Evolutionary conservation across 2,113 vertebrate genomes (phyloP), one percentile per base, ranked within the genome.

Genomic region (Poeciliopsis retropinna): DNA sequence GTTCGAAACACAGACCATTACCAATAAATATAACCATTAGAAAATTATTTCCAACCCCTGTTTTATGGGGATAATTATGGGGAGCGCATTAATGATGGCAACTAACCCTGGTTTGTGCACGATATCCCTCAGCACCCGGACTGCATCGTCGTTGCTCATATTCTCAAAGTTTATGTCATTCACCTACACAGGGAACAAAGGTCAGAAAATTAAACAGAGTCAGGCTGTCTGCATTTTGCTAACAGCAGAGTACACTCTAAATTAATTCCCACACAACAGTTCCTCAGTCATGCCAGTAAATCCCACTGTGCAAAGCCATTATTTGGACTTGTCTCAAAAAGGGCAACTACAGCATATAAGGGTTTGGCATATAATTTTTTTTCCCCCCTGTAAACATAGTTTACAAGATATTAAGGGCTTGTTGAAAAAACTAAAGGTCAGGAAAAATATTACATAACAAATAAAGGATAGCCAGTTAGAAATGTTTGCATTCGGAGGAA

Each of bases 101-200:
- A 2, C 91, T 93, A 90, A 99, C 98, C 97, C 97, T 0, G 97
- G 97, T 81, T 99, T 99, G 93, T 99, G 97, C 74, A 99, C 97
- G 0, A 99, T 98, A 89, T 99, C 97, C 78, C 97, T 94, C 74
- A 99, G 95, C 34, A 99, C 97, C 28, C 97, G 93, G 41, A 99
- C 97, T 0, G 97, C 97, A n/a, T 99, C 97, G 0, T 99, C 97
- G 0, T 99, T 99, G 88, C 96, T 99, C 97, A 99, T 98, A 93
- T 99, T 99, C 94, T 99, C 97, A 85, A 99, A 99, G 93, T 98
- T 99, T 85, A 98, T 97, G 83, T 99, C 97, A 0, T 99, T 99
- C 79, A 99, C 97, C 97, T 99, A 83, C 41, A 87, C 81, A 62
- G 73, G 71, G 6, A 3, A 41, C 12, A 67, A 77, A 51, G 2